A percentile compares a stretch with the other conserved stretches of the same genome.
phyloP scores from a whole-genome alignment of 2,797 vertebrate genomes.

The Benthosema pterotum region DNA sequence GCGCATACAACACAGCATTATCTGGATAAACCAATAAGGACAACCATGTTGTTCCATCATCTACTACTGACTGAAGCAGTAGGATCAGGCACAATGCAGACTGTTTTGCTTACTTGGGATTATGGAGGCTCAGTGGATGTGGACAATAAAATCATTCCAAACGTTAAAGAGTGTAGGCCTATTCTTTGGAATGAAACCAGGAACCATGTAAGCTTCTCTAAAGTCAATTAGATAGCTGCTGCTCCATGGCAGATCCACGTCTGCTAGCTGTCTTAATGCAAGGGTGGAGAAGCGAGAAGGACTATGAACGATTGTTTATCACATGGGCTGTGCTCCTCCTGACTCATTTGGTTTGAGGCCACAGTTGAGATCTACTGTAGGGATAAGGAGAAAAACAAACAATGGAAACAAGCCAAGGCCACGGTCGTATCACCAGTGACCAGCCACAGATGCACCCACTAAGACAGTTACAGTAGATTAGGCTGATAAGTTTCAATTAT shows the following conservation, averaged over 20 bases:
- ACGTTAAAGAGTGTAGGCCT: neutral
- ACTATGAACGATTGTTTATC: slow-evolving; percentile 53
- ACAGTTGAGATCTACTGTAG: slow-evolving; percentile 46
- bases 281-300: slow-evolving; percentile 49
- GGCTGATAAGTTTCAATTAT: too few relatives aligned
- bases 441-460: neutral
- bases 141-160: neutral
- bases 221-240: neutral
- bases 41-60: slow-evolving; percentile 17
- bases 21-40: slow-evolving; percentile 23
- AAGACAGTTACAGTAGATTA: neutral
- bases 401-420: neutral
- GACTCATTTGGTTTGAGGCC: slow-evolving; percentile 40
- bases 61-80: slow-evolving; percentile 12
- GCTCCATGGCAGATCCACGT: slow-evolving; percentile 8
- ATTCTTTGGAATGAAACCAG: neutral
- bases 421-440: neutral
- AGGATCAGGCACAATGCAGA: slow-evolving; percentile 8
- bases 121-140: slow-evolving; percentile 1
- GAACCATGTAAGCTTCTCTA: slow-evolving; percentile 5
- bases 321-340: slow-evolving; percentile 21
- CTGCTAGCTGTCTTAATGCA: slow-evolving; percentile 9
- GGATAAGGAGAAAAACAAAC: slow-evolving; percentile 40
- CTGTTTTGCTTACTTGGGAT: slow-evolving; percentile 2
- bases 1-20: slow-evolving; percentile 37